Percentiles rank a stretch among this genome's conserved stretches.
These are phyloP conservation scores for Sorex araneus DNA, from an alignment of 2,113 vertebrate genomes.

Conservation along the genomic window DNA sequence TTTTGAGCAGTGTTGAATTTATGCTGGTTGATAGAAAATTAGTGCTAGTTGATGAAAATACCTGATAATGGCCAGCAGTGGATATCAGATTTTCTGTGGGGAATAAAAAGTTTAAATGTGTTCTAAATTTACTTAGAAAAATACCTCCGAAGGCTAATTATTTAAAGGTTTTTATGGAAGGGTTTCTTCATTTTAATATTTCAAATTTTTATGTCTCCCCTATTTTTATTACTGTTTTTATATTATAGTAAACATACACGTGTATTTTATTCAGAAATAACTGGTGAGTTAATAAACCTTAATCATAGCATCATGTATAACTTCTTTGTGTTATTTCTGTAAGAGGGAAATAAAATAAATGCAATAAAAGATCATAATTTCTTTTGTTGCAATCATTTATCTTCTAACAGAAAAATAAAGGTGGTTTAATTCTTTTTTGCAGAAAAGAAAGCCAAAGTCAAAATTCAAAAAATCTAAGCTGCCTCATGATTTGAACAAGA, in stretches of 20 bases:
- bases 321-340: not conserved
- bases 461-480: not conserved
- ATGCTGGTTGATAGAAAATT: not conserved
- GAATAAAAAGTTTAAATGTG: not conserved
- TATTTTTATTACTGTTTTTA: not conserved
- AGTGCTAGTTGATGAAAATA: not conserved
- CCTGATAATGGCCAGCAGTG: not conserved
- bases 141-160: not conserved
- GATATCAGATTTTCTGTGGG: not conserved
- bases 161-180: not conserved
- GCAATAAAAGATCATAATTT: not conserved
- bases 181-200: not conserved
- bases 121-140: not conserved
- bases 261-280: not conserved
- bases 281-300: not conserved
- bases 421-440: not conserved
- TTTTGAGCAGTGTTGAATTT: not conserved
- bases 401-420: not conserved
- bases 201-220: not conserved
- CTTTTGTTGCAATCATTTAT: not conserved
- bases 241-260: not conserved
- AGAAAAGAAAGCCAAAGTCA: not conserved
- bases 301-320: not conserved
- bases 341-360: not conserved
- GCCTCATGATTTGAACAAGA: too few relatives aligned